These are phyloP conservation scores for Epirrhoe alternata DNA, from an alignment of 2,888 invertebrate genomes.

Conservation along the genomic window DNA sequence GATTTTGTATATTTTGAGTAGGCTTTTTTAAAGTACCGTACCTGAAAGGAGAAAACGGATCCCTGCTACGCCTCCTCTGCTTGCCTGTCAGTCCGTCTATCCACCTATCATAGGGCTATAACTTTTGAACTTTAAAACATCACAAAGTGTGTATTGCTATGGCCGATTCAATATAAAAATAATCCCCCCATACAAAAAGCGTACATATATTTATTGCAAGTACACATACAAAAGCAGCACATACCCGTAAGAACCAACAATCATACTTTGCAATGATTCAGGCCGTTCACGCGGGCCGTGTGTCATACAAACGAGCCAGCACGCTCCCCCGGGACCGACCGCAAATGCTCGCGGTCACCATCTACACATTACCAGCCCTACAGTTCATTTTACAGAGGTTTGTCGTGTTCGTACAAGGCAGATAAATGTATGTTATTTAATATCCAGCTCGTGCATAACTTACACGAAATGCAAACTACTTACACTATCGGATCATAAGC, in stretches of 20 bases:
- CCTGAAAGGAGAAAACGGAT: no score
- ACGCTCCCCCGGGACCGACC: slow-evolving; percentile 24
- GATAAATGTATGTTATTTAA: slow-evolving; percentile 29
- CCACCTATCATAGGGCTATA: no score
- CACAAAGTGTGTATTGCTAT: no score
- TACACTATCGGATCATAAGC: not conserved
- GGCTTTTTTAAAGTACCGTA: no score
- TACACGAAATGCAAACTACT: not conserved
- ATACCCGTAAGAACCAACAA: slow-evolving; percentile 10
- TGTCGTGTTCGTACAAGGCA: slow-evolving; percentile 22
- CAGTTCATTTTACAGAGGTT: slow-evolving; percentile 39
- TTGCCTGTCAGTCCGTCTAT: no score
- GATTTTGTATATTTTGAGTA: no score
- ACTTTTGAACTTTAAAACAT: no score
- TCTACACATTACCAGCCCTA: slow-evolving; percentile 33
- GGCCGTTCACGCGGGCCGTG: slow-evolving; percentile 9
- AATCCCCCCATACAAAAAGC: no score
- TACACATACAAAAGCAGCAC: not conserved
- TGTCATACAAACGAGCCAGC: slow-evolving; percentile 21
- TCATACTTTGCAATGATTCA: slow-evolving; percentile 28
- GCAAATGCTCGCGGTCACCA: slow-evolving; percentile 33
- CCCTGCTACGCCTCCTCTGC: no score
- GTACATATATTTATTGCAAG: no score
- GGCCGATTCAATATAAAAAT: no score
- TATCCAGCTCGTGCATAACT: slow-evolving; percentile 13